Conservation (phyloP, 2,113 vertebrate genomes). For the Aspidoscelis tigris region DNA sequence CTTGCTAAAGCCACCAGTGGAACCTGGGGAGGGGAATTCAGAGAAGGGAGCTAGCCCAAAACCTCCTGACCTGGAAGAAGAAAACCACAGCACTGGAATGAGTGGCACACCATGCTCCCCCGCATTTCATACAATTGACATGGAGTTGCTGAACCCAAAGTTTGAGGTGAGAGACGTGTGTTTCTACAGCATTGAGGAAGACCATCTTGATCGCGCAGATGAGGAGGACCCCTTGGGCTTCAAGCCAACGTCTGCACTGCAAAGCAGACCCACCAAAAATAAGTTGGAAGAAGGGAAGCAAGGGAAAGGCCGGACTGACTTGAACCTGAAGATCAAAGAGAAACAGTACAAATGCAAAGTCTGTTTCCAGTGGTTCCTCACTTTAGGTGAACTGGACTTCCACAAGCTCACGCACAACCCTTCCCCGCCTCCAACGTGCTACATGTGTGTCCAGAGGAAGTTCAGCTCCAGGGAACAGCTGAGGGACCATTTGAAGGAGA, state of each 20-base stretch:
- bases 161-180: slow-evolving; percentile 83
- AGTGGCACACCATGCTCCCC: slow-evolving; percentile 37
- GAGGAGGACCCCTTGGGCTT: slow-evolving; percentile 29
- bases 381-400: slow-evolving; percentile 91
- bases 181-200: slow-evolving; percentile 77
- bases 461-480: slow-evolving; percentile 95
- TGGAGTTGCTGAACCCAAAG: slow-evolving; percentile 80
- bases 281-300: slow-evolving; percentile 64
- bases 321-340: slow-evolving; percentile 80
- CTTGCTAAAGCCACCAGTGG: slow-evolving; percentile 64
- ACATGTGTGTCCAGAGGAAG: slow-evolving; percentile 97
- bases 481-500: slow-evolving; percentile 92
- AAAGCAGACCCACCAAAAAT: slow-evolving; percentile 68
- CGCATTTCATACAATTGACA: slow-evolving; percentile 77
- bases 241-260: slow-evolving; percentile 48
- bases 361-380: slow-evolving; percentile 95
- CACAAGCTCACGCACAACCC: slow-evolving; percentile 95
- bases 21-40: slow-evolving; percentile 67
- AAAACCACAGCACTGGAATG: slow-evolving; percentile 8
- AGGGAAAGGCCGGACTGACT: slow-evolving; percentile 72
- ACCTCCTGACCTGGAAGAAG: slow-evolving; percentile 67
- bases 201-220: slow-evolving; percentile 51
- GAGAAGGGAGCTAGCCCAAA: slow-evolving; percentile 56
- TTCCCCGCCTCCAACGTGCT: slow-evolving; percentile 94
- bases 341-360: slow-evolving; percentile 95